These are phyloP conservation scores for Cephus cinctus DNA, from an alignment of 1,140 invertebrate genomes.

Conservation along the genomic window DNA sequence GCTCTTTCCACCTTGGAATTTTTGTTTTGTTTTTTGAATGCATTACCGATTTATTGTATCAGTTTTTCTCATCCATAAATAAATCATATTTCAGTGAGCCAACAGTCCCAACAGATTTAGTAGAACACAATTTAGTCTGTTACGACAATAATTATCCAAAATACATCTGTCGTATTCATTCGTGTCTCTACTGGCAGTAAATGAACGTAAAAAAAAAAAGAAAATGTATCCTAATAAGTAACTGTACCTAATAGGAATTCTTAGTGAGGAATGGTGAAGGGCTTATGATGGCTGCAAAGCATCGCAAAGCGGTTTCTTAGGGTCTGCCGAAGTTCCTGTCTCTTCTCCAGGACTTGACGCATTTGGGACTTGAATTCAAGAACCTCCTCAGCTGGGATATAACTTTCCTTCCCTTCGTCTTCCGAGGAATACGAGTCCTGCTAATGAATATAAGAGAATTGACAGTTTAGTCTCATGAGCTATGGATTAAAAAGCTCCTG, in stretches of 20 bases:
- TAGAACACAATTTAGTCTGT: not conserved
- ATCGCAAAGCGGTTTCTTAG: conserved; percentile 80
- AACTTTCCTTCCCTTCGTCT: conserved; percentile 69
- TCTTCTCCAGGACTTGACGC: conserved; percentile 72
- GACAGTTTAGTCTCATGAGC: not conserved
- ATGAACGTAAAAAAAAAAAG: conserved; percentile 36
- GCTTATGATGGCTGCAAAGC: conserved; percentile 60
- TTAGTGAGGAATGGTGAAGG: conserved; percentile 45
- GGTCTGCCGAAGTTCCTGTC: conserved; percentile 77
- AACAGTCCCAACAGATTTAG: not conserved
- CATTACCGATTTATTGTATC: not conserved
- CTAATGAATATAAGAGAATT: conserved; percentile 16
- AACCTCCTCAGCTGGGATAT: conserved; percentile 86
- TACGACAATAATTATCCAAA: conserved; percentile 30
- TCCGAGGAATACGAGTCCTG: conserved; percentile 69
- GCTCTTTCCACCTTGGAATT: conserved; percentile 6
- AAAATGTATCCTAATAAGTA: conserved; percentile 6
- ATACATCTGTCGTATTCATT: conserved; percentile 23
- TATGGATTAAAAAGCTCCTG: not conserved
- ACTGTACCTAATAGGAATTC: conserved; percentile 22
- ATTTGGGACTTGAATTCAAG: conserved; percentile 76
- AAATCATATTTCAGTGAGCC: not conserved
- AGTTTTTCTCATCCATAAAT: not conserved
- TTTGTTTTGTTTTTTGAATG: conserved; percentile 13
- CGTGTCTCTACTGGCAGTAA: conserved; percentile 34